These are phyloP conservation scores for Glyptemys insculpta DNA, from an alignment of 2,797 vertebrate species.

Conservation along the genomic window DNA sequence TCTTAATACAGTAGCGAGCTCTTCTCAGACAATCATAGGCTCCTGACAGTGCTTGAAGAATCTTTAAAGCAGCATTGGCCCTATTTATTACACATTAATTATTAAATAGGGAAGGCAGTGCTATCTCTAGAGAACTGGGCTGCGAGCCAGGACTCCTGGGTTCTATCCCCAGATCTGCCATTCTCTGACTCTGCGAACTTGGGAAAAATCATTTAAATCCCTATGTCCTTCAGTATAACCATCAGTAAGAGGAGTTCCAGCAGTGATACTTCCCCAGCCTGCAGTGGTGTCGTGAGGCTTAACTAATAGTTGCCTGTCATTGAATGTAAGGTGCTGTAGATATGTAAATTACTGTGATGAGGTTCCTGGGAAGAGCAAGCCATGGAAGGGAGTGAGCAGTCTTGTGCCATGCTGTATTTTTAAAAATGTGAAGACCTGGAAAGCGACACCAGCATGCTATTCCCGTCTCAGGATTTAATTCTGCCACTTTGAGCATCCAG, in stretches of 20 bases:
- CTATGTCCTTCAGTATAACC: neutral
- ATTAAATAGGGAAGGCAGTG: accelerated
- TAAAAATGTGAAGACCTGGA: too few relatives aligned
- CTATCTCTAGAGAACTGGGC: neutral
- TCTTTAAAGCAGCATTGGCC: neutral
- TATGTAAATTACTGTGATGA: neutral
- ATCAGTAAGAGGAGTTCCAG: neutral
- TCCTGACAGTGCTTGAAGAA: accelerated
- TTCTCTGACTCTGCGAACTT: neutral
- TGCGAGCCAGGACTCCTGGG: neutral
- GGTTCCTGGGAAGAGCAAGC: too few relatives aligned
- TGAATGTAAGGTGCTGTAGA: accelerated
- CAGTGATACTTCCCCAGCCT: neutral
- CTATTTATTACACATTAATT: accelerated
- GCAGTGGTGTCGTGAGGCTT: neutral
- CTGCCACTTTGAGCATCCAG: too few relatives aligned
- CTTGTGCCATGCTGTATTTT: too few relatives aligned
- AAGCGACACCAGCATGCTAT: too few relatives aligned
- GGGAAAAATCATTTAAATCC: neutral
- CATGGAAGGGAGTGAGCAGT: too few relatives aligned
- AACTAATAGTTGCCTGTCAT: slow-evolving; percentile 27
- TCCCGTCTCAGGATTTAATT: too few relatives aligned
- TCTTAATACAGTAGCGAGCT: neutral
- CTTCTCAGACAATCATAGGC: accelerated
- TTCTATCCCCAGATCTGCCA: neutral